Evolutionary conservation across 2,797 vertebrate species (phyloP).

Genomic region (Uromys caudimaculatus): DNA sequence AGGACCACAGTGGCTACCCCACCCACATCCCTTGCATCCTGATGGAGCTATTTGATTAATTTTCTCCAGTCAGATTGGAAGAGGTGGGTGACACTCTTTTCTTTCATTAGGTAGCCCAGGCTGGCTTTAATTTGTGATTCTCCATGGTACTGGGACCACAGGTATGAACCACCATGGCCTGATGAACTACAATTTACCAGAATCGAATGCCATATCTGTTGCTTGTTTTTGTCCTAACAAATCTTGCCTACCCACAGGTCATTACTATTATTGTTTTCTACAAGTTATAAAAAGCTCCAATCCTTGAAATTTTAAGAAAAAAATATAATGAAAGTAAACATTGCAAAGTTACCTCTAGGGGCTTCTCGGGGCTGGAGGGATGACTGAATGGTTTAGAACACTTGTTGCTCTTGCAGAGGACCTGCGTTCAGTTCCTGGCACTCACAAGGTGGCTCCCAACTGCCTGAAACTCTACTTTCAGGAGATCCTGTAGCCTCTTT

Average conservation of each 20-base stretch:
- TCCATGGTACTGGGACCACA: background rate
- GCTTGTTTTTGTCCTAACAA: background rate
- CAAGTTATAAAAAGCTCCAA: background rate
- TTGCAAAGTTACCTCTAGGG: background rate
- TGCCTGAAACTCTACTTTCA: background rate
- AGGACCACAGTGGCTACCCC: background rate
- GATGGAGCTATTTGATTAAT: background rate
- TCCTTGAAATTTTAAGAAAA: background rate
- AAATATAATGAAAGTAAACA: background rate
- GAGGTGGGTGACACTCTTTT: background rate
- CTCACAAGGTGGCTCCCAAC: background rate
- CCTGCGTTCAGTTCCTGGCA: background rate
- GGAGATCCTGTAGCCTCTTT: background rate
- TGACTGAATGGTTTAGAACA: background rate
- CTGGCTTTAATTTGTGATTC: background rate
- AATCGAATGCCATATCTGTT: background rate
- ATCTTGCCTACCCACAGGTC: background rate
- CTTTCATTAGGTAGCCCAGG: background rate
- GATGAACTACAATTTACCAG: background rate
- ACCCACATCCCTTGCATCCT: background rate
- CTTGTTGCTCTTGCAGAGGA: background rate
- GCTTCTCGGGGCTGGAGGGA: background rate
- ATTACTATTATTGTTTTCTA: background rate
- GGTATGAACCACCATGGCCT: background rate
- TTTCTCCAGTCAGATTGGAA: background rate